phyloP scores from a whole-genome alignment of 2,888 invertebrate species.

The Nemurella pictetii region DNA sequence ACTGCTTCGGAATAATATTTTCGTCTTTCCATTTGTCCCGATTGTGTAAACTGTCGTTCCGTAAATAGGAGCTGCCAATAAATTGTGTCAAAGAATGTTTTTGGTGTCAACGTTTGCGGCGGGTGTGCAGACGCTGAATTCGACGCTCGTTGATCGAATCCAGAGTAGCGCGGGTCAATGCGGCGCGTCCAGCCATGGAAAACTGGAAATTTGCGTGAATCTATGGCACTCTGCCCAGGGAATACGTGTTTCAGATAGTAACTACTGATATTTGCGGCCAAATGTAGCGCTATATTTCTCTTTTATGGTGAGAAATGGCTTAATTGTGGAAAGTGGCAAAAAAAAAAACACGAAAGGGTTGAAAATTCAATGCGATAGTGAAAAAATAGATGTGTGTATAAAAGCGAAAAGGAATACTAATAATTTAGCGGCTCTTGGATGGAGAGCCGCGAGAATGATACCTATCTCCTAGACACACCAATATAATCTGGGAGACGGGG shows the following conservation, averaged over 20 bases:
- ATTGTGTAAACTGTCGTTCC: background rate
- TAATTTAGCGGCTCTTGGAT: conserved; percentile 5
- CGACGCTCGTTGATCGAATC: no score
- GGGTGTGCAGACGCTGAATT: background rate
- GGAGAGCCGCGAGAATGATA: background rate
- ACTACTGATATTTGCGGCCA: background rate
- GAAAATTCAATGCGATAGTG: conserved; percentile 26
- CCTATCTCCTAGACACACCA: conserved; percentile 23
- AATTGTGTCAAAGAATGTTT: background rate
- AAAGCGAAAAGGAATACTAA: conserved; percentile 29
- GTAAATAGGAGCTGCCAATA: background rate
- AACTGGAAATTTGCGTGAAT: background rate
- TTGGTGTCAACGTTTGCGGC: background rate
- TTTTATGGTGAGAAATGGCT: conserved; percentile 19
- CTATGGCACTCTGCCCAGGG: background rate
- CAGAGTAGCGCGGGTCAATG: background rate
- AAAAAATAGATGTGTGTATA: conserved; percentile 3
- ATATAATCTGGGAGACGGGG: conserved; percentile 27
- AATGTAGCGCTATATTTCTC: background rate
- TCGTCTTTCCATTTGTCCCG: background rate
- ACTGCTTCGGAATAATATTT: background rate
- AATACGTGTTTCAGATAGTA: background rate
- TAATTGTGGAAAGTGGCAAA: conserved; percentile 33
- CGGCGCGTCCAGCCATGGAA: background rate
- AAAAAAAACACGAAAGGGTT: conserved; percentile 22